phyloP scores from a whole-genome alignment of 30 jellyfish, hydroid and myxozoan species.

The Pseudorhiza aurosa region DNA sequence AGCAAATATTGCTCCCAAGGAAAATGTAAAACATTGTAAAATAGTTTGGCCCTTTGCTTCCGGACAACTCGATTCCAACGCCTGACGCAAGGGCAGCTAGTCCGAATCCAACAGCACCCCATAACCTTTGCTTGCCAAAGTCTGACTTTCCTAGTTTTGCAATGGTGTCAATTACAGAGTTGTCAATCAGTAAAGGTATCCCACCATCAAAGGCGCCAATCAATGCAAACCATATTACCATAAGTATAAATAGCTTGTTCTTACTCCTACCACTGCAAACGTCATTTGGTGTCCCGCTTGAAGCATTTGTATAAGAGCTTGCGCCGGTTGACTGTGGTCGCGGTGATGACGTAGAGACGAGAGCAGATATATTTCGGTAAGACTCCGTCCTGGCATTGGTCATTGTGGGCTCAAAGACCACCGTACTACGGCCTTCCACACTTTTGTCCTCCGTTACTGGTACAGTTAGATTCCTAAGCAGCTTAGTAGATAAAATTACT shows the following conservation, averaged over 20 bases:
- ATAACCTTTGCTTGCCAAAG: constrained; percentile 73
- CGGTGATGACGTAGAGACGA: neutral
- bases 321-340: neutral
- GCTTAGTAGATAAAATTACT: neutral
- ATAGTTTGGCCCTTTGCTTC: constrained; percentile 45
- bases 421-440: constrained; percentile 12
- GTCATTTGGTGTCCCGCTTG: neutral
- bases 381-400: neutral
- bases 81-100: constrained; percentile 76
- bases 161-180: constrained; percentile 39
- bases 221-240: constrained; percentile 57
- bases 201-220: constrained; percentile 77
- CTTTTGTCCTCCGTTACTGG: constrained; percentile 8
- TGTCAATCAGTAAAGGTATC: constrained; percentile 69
- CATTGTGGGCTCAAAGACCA: neutral
- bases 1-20: constrained; percentile 47
- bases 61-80: constrained; percentile 53
- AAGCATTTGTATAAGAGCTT: neutral
- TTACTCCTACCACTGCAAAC: neutral
- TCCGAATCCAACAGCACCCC: constrained; percentile 91
- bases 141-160: constrained; percentile 37
- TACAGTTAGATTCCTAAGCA: neutral
- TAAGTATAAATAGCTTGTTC: constrained; percentile 31
- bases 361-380: neutral
- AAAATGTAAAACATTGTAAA: constrained; percentile 56